Evolutionary conservation across 2,113 vertebrate genomes (phyloP).

Genomic region (Eclectus roratus): DNA sequence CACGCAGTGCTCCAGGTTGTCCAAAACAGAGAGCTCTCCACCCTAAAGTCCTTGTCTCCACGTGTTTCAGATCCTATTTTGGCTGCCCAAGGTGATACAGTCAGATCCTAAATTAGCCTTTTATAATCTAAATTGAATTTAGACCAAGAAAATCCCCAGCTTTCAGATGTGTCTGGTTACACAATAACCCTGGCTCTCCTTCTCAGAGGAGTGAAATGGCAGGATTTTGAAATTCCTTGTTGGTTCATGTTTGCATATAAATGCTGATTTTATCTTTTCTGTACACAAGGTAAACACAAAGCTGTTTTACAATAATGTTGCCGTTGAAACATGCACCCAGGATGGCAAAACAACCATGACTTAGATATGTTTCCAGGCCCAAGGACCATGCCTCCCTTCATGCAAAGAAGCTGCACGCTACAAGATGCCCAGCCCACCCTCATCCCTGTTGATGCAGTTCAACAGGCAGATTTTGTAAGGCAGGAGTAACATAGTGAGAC

Average conservation of each 20-base stretch:
- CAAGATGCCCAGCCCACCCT: neutral
- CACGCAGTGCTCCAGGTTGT: neutral
- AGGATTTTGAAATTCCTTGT: slow-evolving; percentile 69
- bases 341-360: slow-evolving; percentile 48
- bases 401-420: neutral
- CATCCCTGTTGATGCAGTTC: neutral
- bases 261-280: slow-evolving; percentile 71
- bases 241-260: slow-evolving; percentile 72
- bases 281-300: slow-evolving; percentile 70
- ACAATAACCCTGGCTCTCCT: slow-evolving; percentile 68
- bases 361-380: slow-evolving; percentile 32
- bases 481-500: neutral
- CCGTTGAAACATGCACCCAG: slow-evolving; percentile 55
- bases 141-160: slow-evolving; percentile 56
- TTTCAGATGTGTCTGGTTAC: slow-evolving; percentile 64
- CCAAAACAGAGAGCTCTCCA: neutral
- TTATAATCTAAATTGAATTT: slow-evolving; percentile 67
- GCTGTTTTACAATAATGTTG: slow-evolving; percentile 62
- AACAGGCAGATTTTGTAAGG: neutral
- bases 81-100: slow-evolving; percentile 43
- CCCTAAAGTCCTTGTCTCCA: neutral
- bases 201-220: slow-evolving; percentile 51
- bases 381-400: slow-evolving; percentile 16
- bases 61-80: slow-evolving; percentile 21
- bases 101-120: slow-evolving; percentile 50